Base-by-base conservation (phyloP, 2,888 invertebrate species). In the Nemurella pictetii region DNA sequence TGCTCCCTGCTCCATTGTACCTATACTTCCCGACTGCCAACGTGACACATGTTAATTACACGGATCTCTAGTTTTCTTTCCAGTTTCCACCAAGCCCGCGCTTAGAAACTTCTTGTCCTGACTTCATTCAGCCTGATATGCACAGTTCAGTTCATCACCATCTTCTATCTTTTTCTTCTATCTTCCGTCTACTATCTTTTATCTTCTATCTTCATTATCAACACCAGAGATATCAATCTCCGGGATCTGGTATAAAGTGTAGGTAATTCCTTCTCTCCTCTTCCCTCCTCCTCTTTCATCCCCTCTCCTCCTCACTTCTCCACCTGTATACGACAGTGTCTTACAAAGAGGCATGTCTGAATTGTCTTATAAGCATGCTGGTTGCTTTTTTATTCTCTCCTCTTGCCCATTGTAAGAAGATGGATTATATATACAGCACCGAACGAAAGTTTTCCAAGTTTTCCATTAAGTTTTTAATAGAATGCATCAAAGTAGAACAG, bases 391-490 rank as follows among this genome's bases (percentile, higher is more conserved):
- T 20, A 12, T 55, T 3, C 32, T 32, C 32, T 32, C 15, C 15
- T 20, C 55, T 55, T 12, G 55, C 3, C 55, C 55, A 55, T 55
- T 55, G 55, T 55, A 55, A 55, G 80, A 81, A 82, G 82, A 82
- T 82, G 55, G 82, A 82, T 82, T 82, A 82, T 55, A 82, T 26
- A 72, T 20, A 26, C 35, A 32, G 5, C 28, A n/a, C 82, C 55
- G 55, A 82, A 55, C 55, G 29, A 82, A 82, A 82, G 82, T 82
- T 81, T 81, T 25, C 55, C 81, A 32, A 81, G 26, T 81, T 82
- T 82, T 82, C 82, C 82, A 82, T 82, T 82, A 82, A 82, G 82
- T 82, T 82, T 82, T 82, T 82, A 82, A 82, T 82, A 80, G 80
- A 35, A 80, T 80, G 80, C 80, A 80, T 80, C 80, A 80, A 80